Conservation (phyloP, 2,113 vertebrate genomes). For the Peromyscus polionotus region DNA sequence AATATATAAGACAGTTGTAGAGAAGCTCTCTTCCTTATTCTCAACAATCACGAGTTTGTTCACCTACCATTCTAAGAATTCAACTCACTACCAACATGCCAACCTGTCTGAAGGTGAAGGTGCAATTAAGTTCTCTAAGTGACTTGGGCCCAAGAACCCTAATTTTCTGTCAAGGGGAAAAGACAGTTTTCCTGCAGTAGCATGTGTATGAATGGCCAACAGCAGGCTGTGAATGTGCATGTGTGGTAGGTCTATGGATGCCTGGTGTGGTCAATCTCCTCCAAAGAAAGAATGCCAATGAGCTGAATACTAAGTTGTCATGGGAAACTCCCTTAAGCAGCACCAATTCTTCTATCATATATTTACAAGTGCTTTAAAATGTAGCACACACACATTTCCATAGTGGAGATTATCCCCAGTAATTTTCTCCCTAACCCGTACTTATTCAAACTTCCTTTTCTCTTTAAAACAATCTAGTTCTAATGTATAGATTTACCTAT, state of each 20-base stretch:
- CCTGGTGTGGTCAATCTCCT: neutral
- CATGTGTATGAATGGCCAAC: neutral
- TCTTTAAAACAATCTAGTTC: constrained; percentile 36
- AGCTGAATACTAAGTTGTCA: neutral
- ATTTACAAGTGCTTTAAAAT: constrained; percentile 50
- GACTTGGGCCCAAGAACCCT: neutral
- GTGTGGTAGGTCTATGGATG: neutral
- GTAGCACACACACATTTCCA: constrained; percentile 11
- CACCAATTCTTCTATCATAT: neutral
- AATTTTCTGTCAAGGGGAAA: neutral
- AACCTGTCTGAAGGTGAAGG: neutral
- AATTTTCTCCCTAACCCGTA: constrained; percentile 18
- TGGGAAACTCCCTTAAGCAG: neutral
- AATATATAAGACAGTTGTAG: neutral
- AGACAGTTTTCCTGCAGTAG: neutral
- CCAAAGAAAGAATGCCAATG: neutral
- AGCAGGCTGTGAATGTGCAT: neutral
- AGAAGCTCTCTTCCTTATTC: constrained; percentile 51
- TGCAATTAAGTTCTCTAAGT: constrained; percentile 9
- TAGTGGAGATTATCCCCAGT: constrained; percentile 27
- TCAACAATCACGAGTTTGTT: neutral
- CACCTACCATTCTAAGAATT: constrained; percentile 7
- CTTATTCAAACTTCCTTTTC: constrained; percentile 45
- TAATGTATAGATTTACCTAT: neutral
- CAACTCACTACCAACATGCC: constrained; percentile 10